Conservation (phyloP, 2,797 vertebrate genomes). For the Sebastes nivosus region DNA sequence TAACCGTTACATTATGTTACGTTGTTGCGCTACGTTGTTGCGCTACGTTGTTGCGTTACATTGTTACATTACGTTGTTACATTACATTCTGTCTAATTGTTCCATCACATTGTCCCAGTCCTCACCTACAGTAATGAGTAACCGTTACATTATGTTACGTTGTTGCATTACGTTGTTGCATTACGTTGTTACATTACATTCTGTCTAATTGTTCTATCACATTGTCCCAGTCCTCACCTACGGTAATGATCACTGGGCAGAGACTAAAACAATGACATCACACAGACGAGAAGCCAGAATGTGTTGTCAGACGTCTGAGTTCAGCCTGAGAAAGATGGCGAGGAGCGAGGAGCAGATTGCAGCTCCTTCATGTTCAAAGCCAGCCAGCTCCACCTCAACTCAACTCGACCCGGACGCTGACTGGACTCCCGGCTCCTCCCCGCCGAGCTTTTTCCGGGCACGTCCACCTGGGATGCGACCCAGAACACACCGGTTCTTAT, state of each 20-base stretch:
- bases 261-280: neutral
- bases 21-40: too few relatives aligned
- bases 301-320: too few relatives aligned
- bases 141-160: too few relatives aligned
- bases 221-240: neutral
- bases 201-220: too few relatives aligned
- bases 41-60: too few relatives aligned
- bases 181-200: too few relatives aligned
- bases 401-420: neutral
- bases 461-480: slow-evolving; percentile 5
- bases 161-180: too few relatives aligned
- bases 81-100: too few relatives aligned
- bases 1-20: too few relatives aligned
- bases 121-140: too few relatives aligned
- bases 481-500: neutral
- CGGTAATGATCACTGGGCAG: neutral
- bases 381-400: neutral
- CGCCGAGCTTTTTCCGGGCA: neutral
- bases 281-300: neutral
- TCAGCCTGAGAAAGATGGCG: neutral
- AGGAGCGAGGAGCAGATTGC: slow-evolving; percentile 1
- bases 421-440: neutral
- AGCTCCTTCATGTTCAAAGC: neutral
- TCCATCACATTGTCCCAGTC: too few relatives aligned
- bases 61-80: too few relatives aligned